Evolutionary conservation across 2,888 invertebrate genomes (phyloP), one percentile per base, ranked within the genome.

Genomic region (Oxyteleia sp.): DNA sequence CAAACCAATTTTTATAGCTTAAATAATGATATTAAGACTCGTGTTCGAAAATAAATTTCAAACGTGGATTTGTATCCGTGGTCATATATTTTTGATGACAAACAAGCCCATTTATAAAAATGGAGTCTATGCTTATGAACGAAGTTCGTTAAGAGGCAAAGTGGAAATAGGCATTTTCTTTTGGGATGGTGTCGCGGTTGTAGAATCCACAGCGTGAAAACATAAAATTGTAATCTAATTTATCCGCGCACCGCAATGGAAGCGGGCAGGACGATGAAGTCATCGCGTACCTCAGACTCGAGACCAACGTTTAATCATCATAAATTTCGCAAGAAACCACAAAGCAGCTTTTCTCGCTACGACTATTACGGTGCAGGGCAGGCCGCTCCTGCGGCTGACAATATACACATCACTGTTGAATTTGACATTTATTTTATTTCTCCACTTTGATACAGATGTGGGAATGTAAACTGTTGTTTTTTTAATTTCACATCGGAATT

Each of bases 251-350:
- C 88, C 86, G 85, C 88, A 87, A 87, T 85, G 85, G 87, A 86
- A 87, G 88, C 87, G 85, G 86, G 83, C 76, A 75, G 85, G 84
- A 86, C 88, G 88, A 91, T 91, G 91, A 91, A 91, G 91, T 89
- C 91, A 89, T 91, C 89, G 88, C 82, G 82, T 76, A 84, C 84
- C 79, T 84, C 68, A 76, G 82, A 82, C 81, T 78, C 59, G 84
- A 86, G 84, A 86, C 86, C 89, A 88, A 87, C 89, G 90, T 92
- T 92, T 92, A 93, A 93, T 93, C 92, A 93, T 92, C 93, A 93
- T 93, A 93, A 93, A 93, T 92, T 92, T 91, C 86, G 88, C 88
- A 88, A 87, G 89, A 90, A 92, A 92, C 93, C 92, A 87, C 93
- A 92, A 90, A 90, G 89, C 88, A 79, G 85, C 88, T 88, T 87